Conservation (phyloP, 2,113 vertebrate genomes). For the Hippocampus comes region DNA sequence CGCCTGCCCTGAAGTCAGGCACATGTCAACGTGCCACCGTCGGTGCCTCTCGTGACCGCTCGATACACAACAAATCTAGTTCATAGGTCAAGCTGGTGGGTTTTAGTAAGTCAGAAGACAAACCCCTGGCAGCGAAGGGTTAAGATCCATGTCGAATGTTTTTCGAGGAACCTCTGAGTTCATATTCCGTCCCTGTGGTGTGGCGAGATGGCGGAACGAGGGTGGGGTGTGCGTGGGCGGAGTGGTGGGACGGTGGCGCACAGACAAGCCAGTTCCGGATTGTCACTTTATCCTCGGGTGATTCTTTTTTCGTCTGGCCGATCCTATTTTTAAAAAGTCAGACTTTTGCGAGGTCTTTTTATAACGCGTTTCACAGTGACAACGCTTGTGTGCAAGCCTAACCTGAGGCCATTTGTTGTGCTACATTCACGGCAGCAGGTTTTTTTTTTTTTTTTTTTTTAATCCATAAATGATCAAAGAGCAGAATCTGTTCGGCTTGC, state of each 20-base stretch:
- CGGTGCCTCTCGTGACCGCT: too few relatives aligned
- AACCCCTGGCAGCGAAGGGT: too few relatives aligned
- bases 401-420: conserved; percentile 41
- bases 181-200: conserved; percentile 18
- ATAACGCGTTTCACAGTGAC: conserved; percentile 38
- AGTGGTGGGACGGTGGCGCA: background rate
- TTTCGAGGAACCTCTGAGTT: too few relatives aligned
- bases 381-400: conserved; percentile 29
- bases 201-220: conserved; percentile 23
- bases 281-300: conserved; percentile 34
- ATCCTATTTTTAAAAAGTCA: conserved; percentile 14
- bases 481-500: too few relatives aligned
- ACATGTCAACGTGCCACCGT: too few relatives aligned
- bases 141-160: too few relatives aligned
- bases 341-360: conserved; percentile 47
- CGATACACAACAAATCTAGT: too few relatives aligned
- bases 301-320: background rate
- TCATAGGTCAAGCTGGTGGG: too few relatives aligned
- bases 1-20: too few relatives aligned
- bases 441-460: conserved; percentile 39
- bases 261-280: conserved; percentile 32
- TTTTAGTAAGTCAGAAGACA: too few relatives aligned
- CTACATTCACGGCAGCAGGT: conserved; percentile 50
- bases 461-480: too few relatives aligned
- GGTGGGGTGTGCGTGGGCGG: conserved; percentile 9